Evolutionary conservation across 53 echinoderm and acorn worm species (phyloP).

Genomic region (Luidia sarsii): DNA sequence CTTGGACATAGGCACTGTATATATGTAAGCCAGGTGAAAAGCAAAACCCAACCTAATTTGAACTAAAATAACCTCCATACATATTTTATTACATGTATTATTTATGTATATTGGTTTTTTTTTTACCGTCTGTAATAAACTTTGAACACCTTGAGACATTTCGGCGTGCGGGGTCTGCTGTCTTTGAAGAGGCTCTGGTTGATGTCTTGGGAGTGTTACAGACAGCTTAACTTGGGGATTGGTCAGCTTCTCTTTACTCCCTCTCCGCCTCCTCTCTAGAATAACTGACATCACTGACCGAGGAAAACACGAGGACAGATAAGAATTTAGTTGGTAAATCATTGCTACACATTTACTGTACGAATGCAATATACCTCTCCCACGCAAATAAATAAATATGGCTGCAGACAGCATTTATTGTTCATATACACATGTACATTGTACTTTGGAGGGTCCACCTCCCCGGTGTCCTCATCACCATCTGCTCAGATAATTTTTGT

Average conservation of each 20-base stretch:
- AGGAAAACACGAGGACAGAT: not conserved
- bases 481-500: constrained; percentile 37
- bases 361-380: no score
- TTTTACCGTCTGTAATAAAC: not conserved
- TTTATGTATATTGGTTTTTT: no score
- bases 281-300: constrained; percentile 3
- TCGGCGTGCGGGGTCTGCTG: not conserved
- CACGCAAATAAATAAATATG: constrained; percentile 52
- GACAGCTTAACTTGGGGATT: constrained; percentile 26
- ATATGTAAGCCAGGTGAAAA: no score
- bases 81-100: no score
- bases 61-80: no score
- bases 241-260: no score
- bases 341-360: constrained; percentile 38
- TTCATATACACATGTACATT: no score
- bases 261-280: no score
- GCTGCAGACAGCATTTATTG: constrained; percentile 46
- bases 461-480: constrained; percentile 22
- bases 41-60: no score
- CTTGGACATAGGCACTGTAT: no score
- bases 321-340: constrained; percentile 51
- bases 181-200: not conserved
- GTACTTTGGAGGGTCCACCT: constrained; percentile 23
- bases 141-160: constrained; percentile 3
- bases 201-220: no score